Percentiles rank a stretch among this genome's conserved stretches.
phyloP scores from a whole-genome alignment of 53 echinoderm and acorn worm species.

The Holothuria leucospilota region DNA sequence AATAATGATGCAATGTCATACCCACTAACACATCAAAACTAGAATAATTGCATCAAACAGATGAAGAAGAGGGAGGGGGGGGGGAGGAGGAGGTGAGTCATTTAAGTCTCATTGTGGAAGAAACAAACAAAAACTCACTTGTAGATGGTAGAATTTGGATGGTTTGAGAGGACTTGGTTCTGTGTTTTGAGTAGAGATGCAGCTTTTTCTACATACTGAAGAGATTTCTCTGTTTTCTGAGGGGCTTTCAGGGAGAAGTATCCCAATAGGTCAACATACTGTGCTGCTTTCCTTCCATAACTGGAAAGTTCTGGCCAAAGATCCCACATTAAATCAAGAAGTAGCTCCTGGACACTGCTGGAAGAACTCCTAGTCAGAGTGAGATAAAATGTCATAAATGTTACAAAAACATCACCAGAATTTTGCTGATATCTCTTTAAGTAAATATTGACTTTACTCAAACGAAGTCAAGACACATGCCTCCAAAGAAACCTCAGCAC shows the following conservation, averaged over 20 bases:
- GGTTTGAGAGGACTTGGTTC: slow-evolving; percentile 88
- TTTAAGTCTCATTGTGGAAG: not conserved
- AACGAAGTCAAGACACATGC: too few relatives aligned
- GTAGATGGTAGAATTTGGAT: slow-evolving; percentile 98
- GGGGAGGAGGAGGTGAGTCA: too few relatives aligned
- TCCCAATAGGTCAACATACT: slow-evolving; percentile 97
- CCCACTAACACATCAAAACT: too few relatives aligned
- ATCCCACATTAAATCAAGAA: slow-evolving; percentile 96
- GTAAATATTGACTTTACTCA: too few relatives aligned
- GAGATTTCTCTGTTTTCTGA: slow-evolving; percentile 82
- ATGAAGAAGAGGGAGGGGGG: too few relatives aligned
- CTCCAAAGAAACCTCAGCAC: too few relatives aligned
- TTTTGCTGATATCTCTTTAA: too few relatives aligned
- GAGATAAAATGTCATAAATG: too few relatives aligned
- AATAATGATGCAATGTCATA: too few relatives aligned
- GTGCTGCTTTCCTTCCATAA: slow-evolving; percentile 95
- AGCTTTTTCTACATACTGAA: slow-evolving; percentile 95
- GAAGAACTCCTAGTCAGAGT: slow-evolving; percentile 79
- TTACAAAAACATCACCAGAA: too few relatives aligned
- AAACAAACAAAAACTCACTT: slow-evolving; percentile 66
- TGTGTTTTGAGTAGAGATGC: slow-evolving; percentile 87
- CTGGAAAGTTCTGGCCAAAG: slow-evolving; percentile 96
- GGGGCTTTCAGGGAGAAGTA: slow-evolving; percentile 97
- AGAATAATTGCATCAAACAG: too few relatives aligned
- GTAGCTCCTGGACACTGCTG: slow-evolving; percentile 77